Base-by-base conservation (phyloP, 2,888 invertebrate genomes). In the Holacanthella duospinosa region DNA sequence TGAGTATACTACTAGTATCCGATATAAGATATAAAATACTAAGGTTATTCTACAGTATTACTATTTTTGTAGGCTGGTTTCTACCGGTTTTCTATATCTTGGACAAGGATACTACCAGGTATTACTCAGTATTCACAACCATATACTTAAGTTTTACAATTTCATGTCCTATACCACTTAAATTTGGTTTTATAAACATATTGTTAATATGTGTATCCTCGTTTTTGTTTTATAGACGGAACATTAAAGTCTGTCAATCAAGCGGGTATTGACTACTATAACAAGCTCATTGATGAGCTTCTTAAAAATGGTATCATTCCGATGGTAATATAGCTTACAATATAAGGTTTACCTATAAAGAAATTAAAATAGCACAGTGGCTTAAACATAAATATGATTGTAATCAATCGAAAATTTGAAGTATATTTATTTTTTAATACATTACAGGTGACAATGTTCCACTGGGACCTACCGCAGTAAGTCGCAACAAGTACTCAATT, bases 31-130 rank as follows among this genome's bases (percentile, higher is more conserved):
- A n/a, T n/a, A n/a, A n/a, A n/a, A n/a, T n/a, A n/a, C n/a, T n/a
- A n/a, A n/a, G n/a, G n/a, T n/a, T n/a, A n/a, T n/a, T n/a, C n/a
- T n/a, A n/a, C n/a, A n/a, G n/a, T n/a, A n/a, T 36, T 29, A 55
- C 56, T 62, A 44, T 9, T 16, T 21, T 26, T 56, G 19, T 28
- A 56, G 56, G 56, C 56, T 21, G 78, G 84, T 69, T 81, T 84
- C 65, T 87, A 87, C 75, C 80, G 87, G 54, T 87, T 87, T 76
- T 87, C 86, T 0, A 80, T 87, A 70, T 83, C 87, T 0, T 91
- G 90, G 90, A 77, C 86, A 0, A 79, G 90, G 59, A 80, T 91
- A 56, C 77, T 89, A 68, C 88, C 89, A 0, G n/a, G n/a, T n/a
- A n/a, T n/a, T n/a, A n/a, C n/a, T n/a, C n/a, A n/a, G n/a, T n/a